Percentiles rank a stretch among this genome's conserved stretches.
Conservation (phyloP, 2,797 vertebrate species). For the Pipistrellus nathusii region DNA sequence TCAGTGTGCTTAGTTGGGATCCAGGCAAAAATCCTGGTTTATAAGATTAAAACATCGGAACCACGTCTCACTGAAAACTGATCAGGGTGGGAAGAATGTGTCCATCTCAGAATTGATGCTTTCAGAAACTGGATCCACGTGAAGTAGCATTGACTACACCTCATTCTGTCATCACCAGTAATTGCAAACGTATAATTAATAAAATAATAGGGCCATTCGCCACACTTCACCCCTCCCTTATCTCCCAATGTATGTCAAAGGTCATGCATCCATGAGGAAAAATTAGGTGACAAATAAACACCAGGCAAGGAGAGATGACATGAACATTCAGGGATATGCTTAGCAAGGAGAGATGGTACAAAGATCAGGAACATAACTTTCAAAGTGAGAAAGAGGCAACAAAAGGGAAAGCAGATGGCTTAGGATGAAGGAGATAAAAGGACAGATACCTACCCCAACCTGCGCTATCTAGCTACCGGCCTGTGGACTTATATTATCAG, state of each 20-base stretch:
- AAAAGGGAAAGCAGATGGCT: conserved; percentile 81
- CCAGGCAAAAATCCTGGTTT: conserved; percentile 49
- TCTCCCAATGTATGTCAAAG: conserved; percentile 66
- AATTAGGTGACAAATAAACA: conserved; percentile 78
- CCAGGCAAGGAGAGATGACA: conserved; percentile 76
- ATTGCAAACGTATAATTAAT: neutral
- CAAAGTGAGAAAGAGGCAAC: conserved; percentile 17
- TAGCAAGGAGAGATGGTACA: conserved; percentile 51
- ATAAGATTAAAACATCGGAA: conserved; percentile 40
- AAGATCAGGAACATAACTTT: conserved; percentile 51
- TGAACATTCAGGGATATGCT: conserved; percentile 74
- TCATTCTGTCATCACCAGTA: neutral
- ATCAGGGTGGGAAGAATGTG: neutral
- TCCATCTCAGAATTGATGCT: neutral
- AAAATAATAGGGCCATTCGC: neutral
- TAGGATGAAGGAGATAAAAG: conserved; percentile 87
- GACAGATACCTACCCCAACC: conserved; percentile 98
- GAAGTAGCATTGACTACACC: neutral
- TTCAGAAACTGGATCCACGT: neutral
- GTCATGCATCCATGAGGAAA: conserved; percentile 77
- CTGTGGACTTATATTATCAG: conserved; percentile 97
- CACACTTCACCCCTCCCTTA: neutral
- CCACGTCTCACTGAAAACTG: neutral
- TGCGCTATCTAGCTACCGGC: conserved; percentile 99
- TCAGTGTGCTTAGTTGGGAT: neutral